These are phyloP conservation scores for Mesembrinibis cayennensis DNA, from an alignment of 2,113 vertebrate species.

Conservation along the genomic window DNA sequence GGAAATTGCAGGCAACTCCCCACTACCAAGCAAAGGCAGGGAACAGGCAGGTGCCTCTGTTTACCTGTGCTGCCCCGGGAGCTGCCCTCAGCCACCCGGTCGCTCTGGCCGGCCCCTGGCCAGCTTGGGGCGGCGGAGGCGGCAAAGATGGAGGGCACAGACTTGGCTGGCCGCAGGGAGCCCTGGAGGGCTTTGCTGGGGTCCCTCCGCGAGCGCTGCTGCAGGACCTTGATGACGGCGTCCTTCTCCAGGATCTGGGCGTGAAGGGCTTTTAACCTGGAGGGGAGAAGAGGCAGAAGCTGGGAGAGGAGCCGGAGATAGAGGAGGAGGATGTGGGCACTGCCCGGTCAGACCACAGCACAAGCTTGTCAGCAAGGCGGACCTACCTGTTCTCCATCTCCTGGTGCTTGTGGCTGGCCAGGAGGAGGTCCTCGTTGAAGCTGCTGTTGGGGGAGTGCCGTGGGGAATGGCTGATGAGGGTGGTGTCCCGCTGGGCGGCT, in stretches of 20 bases:
- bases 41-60: fast-evolving
- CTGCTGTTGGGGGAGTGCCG: constrained; percentile 91
- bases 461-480: constrained; percentile 94
- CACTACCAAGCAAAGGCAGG: fast-evolving
- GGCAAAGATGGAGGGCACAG: constrained; percentile 85
- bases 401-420: constrained; percentile 86
- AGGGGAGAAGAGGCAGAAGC: neutral
- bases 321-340: neutral
- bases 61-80: constrained; percentile 62
- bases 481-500: constrained; percentile 94
- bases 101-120: constrained; percentile 25
- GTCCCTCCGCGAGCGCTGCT: constrained; percentile 89
- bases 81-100: neutral
- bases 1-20: neutral
- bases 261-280: constrained; percentile 89
- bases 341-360: neutral
- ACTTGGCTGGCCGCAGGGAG: constrained; percentile 85
- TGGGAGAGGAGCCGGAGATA: neutral
- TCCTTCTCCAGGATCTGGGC: constrained; percentile 96
- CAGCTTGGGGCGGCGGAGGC: constrained; percentile 32
- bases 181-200: constrained; percentile 79
- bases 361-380: fast-evolving
- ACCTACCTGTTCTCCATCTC: constrained; percentile 96
- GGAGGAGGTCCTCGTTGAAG: constrained; percentile 89
- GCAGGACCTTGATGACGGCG: constrained; percentile 92